Evolutionary conservation across 2,113 vertebrate genomes (phyloP).

Genomic region (Hemichromis elongatus): DNA sequence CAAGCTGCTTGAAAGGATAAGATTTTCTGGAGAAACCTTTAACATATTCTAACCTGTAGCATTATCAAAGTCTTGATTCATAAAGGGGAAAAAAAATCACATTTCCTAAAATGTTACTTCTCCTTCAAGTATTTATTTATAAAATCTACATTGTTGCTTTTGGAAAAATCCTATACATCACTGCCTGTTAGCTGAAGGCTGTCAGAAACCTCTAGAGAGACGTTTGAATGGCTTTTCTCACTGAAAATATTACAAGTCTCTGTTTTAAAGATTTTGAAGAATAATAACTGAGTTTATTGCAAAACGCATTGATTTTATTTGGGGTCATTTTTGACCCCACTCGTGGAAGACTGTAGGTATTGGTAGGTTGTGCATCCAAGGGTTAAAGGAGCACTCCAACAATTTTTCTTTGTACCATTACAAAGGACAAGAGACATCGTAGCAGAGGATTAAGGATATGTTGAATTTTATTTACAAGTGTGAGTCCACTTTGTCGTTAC

Average conservation of each 20-base stretch:
- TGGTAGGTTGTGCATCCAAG: no score
- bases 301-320: no score
- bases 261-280: no score
- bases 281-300: no score
- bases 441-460: neutral
- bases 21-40: neutral
- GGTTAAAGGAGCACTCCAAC: neutral
- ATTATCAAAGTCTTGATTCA: neutral
- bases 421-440: neutral
- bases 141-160: neutral
- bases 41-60: neutral
- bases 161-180: neutral
- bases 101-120: neutral
- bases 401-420: neutral
- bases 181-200: neutral
- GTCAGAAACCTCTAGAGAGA: neutral
- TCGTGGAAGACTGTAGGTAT: no score
- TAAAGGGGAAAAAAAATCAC: neutral
- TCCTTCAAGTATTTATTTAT: neutral
- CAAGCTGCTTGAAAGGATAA: neutral
- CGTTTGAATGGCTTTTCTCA: neutral
- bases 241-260: no score
- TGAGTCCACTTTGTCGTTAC: neutral
- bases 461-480: neutral
- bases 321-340: no score